Conservation (phyloP, 2,797 vertebrate genomes). For the Muraenolepis orangiensis region DNA sequence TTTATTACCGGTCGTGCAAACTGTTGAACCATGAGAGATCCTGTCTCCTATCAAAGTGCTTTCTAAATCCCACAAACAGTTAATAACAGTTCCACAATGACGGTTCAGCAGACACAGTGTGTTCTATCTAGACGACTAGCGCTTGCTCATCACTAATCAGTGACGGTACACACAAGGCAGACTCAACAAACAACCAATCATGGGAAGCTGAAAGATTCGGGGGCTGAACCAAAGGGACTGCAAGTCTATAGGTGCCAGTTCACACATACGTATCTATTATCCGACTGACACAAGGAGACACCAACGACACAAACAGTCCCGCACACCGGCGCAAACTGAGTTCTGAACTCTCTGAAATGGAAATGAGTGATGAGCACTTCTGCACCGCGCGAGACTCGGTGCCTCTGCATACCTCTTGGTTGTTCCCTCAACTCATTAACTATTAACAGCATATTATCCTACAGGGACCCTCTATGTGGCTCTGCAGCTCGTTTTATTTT, state of each 20-base stretch:
- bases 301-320: not conserved
- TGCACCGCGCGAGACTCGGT: not conserved
- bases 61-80: not conserved
- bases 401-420: not conserved
- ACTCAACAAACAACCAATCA: not conserved
- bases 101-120: not conserved
- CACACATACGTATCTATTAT: too few species aligned
- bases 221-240: too few species aligned
- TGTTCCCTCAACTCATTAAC: not conserved
- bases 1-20: not conserved
- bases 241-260: too few species aligned
- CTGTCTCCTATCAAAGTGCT: not conserved
- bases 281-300: not conserved
- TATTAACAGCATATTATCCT: constrained; percentile 6
- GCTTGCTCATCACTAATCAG: not conserved
- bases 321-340: not conserved
- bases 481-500: constrained; percentile 3
- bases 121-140: not conserved
- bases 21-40: not conserved
- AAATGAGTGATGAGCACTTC: not conserved
- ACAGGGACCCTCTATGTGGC: not conserved
- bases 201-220: not conserved
- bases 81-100: not conserved
- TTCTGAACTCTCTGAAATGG: not conserved
- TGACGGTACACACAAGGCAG: too few species aligned